Evolutionary conservation across 2,797 vertebrate genomes (phyloP), one percentile per base, ranked within the genome.

Genomic region (Astyanax mexicanus): DNA sequence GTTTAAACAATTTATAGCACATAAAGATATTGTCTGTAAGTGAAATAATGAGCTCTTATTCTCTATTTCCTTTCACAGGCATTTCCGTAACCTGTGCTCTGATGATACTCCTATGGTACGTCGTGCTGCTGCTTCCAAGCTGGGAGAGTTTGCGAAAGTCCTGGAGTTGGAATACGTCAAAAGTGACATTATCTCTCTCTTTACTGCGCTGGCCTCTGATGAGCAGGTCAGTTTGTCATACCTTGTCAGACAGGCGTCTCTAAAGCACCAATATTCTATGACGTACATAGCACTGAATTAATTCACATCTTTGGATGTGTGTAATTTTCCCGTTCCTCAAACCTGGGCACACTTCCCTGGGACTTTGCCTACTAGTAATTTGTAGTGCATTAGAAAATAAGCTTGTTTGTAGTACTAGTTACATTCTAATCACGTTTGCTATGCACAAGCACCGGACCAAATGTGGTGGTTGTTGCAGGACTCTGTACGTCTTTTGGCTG

Each of bases 101-200:
- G 95, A 95, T 83, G 95, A 95, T 76, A 95, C 95, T 67, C 94
- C 94, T 0, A 95, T 95, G 95, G 95, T 95, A 37, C 94, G 95
- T 42, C 94, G 95, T 54, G 95, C 95, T 58, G 95, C 95, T 23
- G 94, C 95, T 58, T 95, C 94, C 57, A 95, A 95, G 62, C 85
- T 95, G 49, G 95, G 95, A 3, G 95, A 95, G 80, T 95, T 95
- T 85, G 95, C 95, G 61, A 94, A 95, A 88, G 95, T 95, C 32
- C 83, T 95, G 83, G 95, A 95, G 88, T 83, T 95, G 80, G 94
- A 95, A 77, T 95, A 95, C 84, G 92, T 95, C 70, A 95, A 95
- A 90, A 95, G 92, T 81, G 95, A 95, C 86, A 95, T 95, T 1
- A 95, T 95, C 80, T 94, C 95, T 55, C 93, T 95, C 77, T 95